Percentiles rank a stretch among this genome's conserved stretches.
Evolutionary conservation across 2,888 invertebrate genomes (phyloP).

Genomic region (Tachina fera): DNA sequence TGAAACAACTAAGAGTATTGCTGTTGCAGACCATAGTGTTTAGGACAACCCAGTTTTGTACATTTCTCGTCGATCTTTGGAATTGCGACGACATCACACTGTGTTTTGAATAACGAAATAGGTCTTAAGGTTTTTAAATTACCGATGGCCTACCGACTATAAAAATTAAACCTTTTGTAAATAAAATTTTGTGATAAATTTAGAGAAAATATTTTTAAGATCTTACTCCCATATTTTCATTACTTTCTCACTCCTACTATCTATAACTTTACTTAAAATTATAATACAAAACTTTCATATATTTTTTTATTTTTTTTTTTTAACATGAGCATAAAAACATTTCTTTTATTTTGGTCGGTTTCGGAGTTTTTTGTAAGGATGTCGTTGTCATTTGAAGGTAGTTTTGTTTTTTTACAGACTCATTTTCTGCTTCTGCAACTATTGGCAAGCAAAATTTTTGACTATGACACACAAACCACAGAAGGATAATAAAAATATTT

Average conservation of each 20-base stretch:
- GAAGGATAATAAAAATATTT: slow-evolving; percentile 51
- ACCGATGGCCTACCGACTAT: too few species aligned
- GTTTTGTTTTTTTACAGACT: slow-evolving; percentile 41
- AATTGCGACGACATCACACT: too few species aligned
- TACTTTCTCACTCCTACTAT: not conserved
- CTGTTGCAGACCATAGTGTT: too few species aligned
- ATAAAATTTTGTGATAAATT: too few species aligned
- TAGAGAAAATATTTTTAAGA: not conserved
- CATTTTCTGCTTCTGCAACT: too few species aligned
- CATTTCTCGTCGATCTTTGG: too few species aligned
- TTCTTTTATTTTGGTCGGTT: not conserved
- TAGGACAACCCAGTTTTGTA: too few species aligned
- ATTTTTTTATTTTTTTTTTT: not conserved
- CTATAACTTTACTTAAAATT: slow-evolving; percentile 8
- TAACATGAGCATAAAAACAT: slow-evolving; percentile 20
- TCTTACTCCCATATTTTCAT: not conserved
- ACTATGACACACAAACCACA: slow-evolving; percentile 22
- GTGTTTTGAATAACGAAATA: too few species aligned
- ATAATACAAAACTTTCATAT: slow-evolving; percentile 1
- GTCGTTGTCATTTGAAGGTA: slow-evolving; percentile 41
- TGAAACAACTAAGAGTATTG: too few species aligned
- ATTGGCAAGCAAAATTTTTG: slow-evolving; percentile 4
- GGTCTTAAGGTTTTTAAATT: too few species aligned
- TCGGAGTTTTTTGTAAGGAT: slow-evolving; percentile 18
- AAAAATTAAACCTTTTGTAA: too few species aligned